Percentiles rank a stretch among this genome's conserved stretches.
phyloP scores from a whole-genome alignment of 2,797 vertebrate genomes.

The Sebastolobus altivelis region DNA sequence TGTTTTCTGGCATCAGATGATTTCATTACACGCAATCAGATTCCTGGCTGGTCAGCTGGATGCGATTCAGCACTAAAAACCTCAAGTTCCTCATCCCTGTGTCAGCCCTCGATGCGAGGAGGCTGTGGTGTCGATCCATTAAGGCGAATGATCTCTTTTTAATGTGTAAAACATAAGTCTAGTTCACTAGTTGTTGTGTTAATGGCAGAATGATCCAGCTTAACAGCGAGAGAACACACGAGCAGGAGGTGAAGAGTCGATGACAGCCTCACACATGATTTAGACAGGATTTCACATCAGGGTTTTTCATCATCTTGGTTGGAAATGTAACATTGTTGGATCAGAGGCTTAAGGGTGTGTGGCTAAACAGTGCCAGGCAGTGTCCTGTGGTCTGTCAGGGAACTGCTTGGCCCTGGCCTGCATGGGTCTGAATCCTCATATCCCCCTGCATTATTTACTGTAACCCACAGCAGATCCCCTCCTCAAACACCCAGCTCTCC shows the following conservation, averaged over 20 bases:
- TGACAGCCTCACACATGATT: neutral
- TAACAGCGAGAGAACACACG: neutral
- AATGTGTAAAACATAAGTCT: constrained; percentile 2
- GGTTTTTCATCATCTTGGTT: constrained; percentile 30
- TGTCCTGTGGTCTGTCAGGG: constrained; percentile 61
- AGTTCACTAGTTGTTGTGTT: constrained; percentile 44
- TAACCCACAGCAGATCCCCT: neutral
- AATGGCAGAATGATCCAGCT: constrained; percentile 19
- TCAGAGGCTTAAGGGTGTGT: constrained; percentile 66
- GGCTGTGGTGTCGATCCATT: neutral
- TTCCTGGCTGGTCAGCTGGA: constrained; percentile 79
- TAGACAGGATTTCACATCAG: neutral
- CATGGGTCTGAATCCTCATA: constrained; percentile 43
- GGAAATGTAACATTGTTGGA: constrained; percentile 55
- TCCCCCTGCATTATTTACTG: constrained; percentile 25
- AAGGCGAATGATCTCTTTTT: neutral
- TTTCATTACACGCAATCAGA: constrained; percentile 82
- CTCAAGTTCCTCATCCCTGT: constrained; percentile 57
- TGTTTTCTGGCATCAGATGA: constrained; percentile 82
- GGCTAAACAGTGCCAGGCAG: constrained; percentile 72
- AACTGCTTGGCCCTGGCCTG: constrained; percentile 73
- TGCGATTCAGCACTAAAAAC: constrained; percentile 54
- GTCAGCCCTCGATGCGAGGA: neutral
- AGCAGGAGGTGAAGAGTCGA: neutral
- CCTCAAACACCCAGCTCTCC: constrained; percentile 9